A percentile compares a stretch with the other conserved stretches of the same genome.
phyloP scores from a whole-genome alignment of 2,113 vertebrate species.

The Perca fluviatilis region DNA sequence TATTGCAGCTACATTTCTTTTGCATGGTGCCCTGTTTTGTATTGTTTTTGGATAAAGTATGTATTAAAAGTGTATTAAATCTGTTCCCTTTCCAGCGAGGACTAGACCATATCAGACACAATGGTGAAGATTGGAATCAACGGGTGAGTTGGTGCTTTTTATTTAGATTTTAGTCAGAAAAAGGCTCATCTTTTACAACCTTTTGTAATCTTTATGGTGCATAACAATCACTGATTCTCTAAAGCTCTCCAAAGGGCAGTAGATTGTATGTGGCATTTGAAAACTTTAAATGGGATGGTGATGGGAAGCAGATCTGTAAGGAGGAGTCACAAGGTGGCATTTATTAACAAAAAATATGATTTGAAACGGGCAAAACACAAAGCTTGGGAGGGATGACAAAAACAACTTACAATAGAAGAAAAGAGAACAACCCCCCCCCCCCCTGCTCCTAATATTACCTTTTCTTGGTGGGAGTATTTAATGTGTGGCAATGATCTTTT shows the following conservation, averaged over 20 bases:
- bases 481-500: neutral
- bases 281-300: neutral
- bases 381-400: neutral
- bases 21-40: neutral
- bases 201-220: neutral
- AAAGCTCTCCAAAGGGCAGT: neutral
- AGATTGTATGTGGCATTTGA: neutral
- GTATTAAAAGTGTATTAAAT: neutral
- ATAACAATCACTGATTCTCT: neutral
- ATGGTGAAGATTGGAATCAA: conserved; percentile 82
- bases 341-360: neutral
- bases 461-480: neutral
- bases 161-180: neutral
- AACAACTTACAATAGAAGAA: neutral
- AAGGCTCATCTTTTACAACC: neutral
- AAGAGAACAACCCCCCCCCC: too few relatives aligned
- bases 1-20: neutral
- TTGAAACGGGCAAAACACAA: too few relatives aligned
- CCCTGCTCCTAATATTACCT: neutral
- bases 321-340: neutral
- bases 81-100: neutral
- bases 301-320: neutral
- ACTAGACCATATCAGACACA: conserved; percentile 44
- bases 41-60: neutral
- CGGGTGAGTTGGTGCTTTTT: conserved; percentile 62